Percentiles rank a stretch among this genome's conserved stretches.
Conservation (phyloP, 2,888 invertebrate genomes). For the Chymomyza procnemis region DNA sequence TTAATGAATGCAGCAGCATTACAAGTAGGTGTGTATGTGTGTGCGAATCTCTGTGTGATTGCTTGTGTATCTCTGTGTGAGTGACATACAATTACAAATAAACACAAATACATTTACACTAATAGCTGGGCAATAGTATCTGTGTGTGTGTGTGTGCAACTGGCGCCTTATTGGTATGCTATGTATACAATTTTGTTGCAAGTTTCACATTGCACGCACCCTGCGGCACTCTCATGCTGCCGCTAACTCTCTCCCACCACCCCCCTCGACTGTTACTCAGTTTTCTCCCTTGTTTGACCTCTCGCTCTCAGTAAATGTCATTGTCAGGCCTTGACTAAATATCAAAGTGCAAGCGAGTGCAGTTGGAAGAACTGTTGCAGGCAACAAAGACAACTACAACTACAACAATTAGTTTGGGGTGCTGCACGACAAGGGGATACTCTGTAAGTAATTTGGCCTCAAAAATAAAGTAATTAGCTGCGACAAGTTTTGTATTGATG, state of each 20-base stretch:
- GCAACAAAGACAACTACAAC: not conserved
- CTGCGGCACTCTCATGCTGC: not conserved
- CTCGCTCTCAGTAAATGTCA: constrained; percentile 11
- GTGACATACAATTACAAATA: constrained; percentile 16
- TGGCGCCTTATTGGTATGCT: constrained; percentile 30
- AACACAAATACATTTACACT: constrained; percentile 7
- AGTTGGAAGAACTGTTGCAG: not conserved
- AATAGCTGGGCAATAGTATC: constrained; percentile 24
- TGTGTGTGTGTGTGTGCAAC: constrained; percentile 4
- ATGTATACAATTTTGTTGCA: constrained; percentile 23
- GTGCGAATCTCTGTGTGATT: constrained; percentile 11
- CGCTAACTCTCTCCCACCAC: no score
- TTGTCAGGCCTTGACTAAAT: constrained; percentile 56
- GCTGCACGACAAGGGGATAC: no score
- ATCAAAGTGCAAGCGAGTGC: constrained; percentile 55
- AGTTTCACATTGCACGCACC: constrained; percentile 31
- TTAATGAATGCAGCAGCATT: constrained; percentile 33
- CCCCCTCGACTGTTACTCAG: not conserved
- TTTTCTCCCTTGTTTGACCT: not conserved
- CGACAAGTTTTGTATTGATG: no score
- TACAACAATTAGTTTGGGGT: not conserved
- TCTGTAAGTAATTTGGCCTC: no score
- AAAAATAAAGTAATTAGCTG: no score
- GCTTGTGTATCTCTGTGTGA: constrained; percentile 11
- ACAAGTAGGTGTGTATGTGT: not conserved